Base-by-base conservation (phyloP, 1,140 invertebrate species). In the Nymphalis io region DNA sequence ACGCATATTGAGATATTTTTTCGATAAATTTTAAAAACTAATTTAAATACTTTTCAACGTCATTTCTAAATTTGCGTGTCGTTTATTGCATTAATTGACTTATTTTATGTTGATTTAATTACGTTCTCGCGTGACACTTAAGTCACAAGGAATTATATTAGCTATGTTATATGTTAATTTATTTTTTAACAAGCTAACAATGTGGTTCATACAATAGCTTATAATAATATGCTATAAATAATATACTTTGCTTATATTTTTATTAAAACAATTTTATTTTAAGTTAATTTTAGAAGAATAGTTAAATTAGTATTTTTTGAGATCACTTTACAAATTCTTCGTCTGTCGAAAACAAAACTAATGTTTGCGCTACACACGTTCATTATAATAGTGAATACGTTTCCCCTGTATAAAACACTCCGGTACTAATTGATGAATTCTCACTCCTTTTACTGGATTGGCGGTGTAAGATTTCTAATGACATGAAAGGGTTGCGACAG, bases 381-480 rank as follows among this genome's bases (percentile, higher is more conserved):
- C 18, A 10, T 21, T 53, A 53, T 8, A 53, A 53, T 53, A 53
- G 44, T 16, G n/a, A 53, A 53, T 53, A 53, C 48, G 12, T 23
- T 44, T 44, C 20, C 38, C 11, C 6, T 12, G 58, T 60, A 60
- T 42, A 60, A 60, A 60, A 40, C 33, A 73, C 55, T 67, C 48
- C 20, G 48, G 48, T 21, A 21, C 55, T 71, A 74, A 84, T 80
- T 82, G 75, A 78, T 76, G 75, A 73, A 75, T 75, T 71, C 76
- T 75, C 63, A 33, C 51, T 70, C 73, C 83, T 82, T 83, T 83
- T 78, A 81, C 57, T 71, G 64, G 27, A 33, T 33, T 78, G 79
- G 53, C 23, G 79, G 79, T 80, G 74, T 84, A 71, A 68, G 71
- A 79, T 81, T 82, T 68, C 82, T 76, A 79, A 79, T 82, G 79